Percentiles rank a stretch among this genome's conserved stretches.
phyloP scores from a whole-genome alignment of 2,888 invertebrate genomes.

The Thereva unica region DNA sequence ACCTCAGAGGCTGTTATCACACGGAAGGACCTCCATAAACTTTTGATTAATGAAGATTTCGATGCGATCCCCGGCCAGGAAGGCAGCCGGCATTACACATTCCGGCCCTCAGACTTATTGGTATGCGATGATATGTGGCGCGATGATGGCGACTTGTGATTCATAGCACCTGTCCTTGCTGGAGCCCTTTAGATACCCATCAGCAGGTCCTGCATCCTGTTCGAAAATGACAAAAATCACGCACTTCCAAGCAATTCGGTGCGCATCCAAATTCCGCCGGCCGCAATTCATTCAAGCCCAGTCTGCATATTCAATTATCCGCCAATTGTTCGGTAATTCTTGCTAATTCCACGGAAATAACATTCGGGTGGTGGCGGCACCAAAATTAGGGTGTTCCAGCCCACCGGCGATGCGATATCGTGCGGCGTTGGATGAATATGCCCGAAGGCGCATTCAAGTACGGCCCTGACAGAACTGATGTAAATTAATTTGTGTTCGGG shows the following conservation, averaged over 20 bases:
- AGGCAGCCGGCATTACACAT: background rate
- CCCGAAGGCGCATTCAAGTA: background rate
- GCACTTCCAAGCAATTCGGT: too few relatives aligned
- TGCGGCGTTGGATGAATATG: too few relatives aligned
- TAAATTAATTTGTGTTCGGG: background rate
- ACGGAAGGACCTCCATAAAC: background rate
- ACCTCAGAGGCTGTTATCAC: background rate
- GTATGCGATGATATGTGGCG: background rate
- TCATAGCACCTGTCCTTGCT: background rate
- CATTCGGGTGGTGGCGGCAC: too few relatives aligned
- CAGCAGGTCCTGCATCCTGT: background rate
- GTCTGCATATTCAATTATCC: too few relatives aligned
- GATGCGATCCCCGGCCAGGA: background rate
- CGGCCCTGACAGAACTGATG: background rate
- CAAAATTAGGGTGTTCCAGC: too few relatives aligned
- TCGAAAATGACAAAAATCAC: background rate
- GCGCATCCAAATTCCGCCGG: too few relatives aligned
- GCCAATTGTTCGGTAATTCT: too few relatives aligned
- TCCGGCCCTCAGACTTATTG: background rate
- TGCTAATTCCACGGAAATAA: too few relatives aligned
- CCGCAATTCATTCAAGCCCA: too few relatives aligned
- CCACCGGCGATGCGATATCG: too few relatives aligned
- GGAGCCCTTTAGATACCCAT: slow-evolving; percentile 2
- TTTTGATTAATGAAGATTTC: slow-evolving; percentile 20
- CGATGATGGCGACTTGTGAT: slow-evolving; percentile 1